Base-by-base conservation (phyloP, 2,888 invertebrate species). In the Eurois occulta region DNA sequence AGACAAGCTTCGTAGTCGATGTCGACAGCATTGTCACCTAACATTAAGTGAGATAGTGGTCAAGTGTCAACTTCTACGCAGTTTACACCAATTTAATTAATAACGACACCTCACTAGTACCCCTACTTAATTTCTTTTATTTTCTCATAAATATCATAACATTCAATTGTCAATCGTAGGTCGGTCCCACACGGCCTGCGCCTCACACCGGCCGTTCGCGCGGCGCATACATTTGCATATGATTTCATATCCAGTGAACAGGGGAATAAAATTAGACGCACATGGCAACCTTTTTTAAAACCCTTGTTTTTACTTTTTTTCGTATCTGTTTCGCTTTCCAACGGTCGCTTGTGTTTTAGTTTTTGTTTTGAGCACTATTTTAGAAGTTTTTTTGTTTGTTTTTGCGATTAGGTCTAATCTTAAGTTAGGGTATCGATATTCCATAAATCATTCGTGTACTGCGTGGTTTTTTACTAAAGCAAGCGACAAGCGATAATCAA, bases 171-270 rank as follows among this genome's bases (percentile, higher is more conserved):
- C 82, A 83, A 79, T 73, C 60, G 77, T 35, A 72, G 85, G 80
- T 38, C 67, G 80, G 81, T 77, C 79, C 67, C 76, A 72, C 76
- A 79, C 80, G 72, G 69, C n/a, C 62, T 71, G 77, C 81, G 86
- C 90, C 91, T 91, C 92, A 91, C 92, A 91, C 88, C 86, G 81
- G 83, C 85, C 87, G 81, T 41, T 90, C 88, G 89, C 90, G 91
- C 90, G 86, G 88, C 93, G 96, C 94, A 96, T 96, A 96, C 87
- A 97, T 97, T 97, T 95, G 94, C 97, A 97, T 97, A 85, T 93
- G 83, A 96, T 97, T 97, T 97, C 96, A 96, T 96, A 96, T 95
- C 95, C 96, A 96, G 90, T 96, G 97, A 95, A 89, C 95, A 95
- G 93, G 93, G 94, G 95, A 95, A 96, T 96, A 95, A 95, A 94